These are phyloP conservation scores for Anagrus nilaparvatae DNA, from an alignment of 1,140 invertebrate species.

Conservation along the genomic window DNA sequence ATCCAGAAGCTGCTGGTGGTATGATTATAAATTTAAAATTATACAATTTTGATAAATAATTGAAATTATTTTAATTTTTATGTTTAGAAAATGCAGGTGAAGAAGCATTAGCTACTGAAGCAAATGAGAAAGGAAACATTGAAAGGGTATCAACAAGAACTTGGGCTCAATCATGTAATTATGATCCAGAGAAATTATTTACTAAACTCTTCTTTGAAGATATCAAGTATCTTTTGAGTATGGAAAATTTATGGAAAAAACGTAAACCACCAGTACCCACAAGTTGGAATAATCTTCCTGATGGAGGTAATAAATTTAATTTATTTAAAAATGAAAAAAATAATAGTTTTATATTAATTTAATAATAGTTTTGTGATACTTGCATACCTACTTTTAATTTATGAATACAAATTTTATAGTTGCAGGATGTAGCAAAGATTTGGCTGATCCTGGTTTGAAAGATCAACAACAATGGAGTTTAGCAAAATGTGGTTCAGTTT, in stretches of 20 bases:
- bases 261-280: conserved; percentile 73
- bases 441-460: conserved; percentile 38
- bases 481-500: conserved; percentile 64
- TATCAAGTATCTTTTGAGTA: conserved; percentile 87
- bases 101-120: conserved; percentile 38
- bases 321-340: no score
- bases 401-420: conserved; percentile 23
- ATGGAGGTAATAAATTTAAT: conserved; percentile 37
- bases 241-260: conserved; percentile 90
- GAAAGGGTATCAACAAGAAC: conserved; percentile 74
- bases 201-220: conserved; percentile 91
- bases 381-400: neutral
- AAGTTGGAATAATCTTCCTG: conserved; percentile 57
- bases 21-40: conserved; percentile 1
- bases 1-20: conserved; percentile 69
- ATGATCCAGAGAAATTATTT: conserved; percentile 76
- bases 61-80: conserved; percentile 15
- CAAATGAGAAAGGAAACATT: conserved; percentile 57
- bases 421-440: conserved; percentile 40
- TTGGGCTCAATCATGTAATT: conserved; percentile 78
- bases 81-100: conserved; percentile 45
- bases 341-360: no score
- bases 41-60: conserved; percentile 4
- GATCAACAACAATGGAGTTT: conserved; percentile 80
- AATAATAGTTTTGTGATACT: no score